Conservation (phyloP, 2,888 invertebrate genomes). For the Tenthredo livida region DNA sequence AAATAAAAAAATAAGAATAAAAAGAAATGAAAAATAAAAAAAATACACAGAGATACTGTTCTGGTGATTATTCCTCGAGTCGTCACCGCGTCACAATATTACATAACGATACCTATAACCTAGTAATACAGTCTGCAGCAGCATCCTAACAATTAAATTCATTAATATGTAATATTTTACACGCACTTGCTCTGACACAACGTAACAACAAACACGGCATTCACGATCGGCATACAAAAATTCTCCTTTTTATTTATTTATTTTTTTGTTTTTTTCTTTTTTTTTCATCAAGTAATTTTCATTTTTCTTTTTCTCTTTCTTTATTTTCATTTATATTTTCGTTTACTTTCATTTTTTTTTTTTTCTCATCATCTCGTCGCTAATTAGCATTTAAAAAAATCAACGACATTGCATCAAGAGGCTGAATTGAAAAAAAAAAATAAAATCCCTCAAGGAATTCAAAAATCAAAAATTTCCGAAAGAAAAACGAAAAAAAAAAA, state of each 20-base stretch:
- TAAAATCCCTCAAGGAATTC: neutral
- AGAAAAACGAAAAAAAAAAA: neutral
- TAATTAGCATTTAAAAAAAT: neutral
- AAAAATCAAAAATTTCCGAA: neutral
- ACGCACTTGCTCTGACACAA: conserved; percentile 71
- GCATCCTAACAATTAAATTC: conserved; percentile 71
- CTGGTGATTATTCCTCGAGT: conserved; percentile 61
- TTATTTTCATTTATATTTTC: neutral
- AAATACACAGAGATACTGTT: neutral
- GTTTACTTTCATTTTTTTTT: neutral
- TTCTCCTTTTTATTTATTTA: no score
- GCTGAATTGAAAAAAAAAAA: neutral
- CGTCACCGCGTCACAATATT: conserved; percentile 70
- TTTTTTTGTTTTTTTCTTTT: neutral
- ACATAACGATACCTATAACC: conserved; percentile 64
- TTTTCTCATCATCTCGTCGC: conserved; percentile 2
- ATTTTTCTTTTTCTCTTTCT: neutral
- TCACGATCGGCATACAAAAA: conserved; percentile 61
- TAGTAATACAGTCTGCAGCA: conserved; percentile 77
- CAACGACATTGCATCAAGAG: conserved; percentile 23
- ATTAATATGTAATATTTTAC: conserved; percentile 72
- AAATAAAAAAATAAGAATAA: neutral
- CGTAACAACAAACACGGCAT: conserved; percentile 50
- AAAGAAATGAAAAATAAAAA: neutral
- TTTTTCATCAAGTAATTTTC: neutral